A percentile compares a stretch with the other conserved stretches of the same genome.
Conservation (phyloP, 2,797 vertebrate species). For the Dryobates pubescens region DNA sequence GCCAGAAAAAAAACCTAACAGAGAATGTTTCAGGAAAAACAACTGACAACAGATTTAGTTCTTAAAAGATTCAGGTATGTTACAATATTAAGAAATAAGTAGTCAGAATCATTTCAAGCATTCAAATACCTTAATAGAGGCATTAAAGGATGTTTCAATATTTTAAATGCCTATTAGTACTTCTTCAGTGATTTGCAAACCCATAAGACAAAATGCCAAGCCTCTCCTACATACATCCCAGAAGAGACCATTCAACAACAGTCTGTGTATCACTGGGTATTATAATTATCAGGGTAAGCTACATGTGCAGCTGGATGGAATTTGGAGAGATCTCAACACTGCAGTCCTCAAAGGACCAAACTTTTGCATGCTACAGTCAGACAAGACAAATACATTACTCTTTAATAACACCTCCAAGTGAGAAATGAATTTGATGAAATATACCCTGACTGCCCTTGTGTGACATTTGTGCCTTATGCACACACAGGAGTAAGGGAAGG, state of each 20-base stretch:
- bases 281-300: not conserved
- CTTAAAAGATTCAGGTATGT: not conserved
- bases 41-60: not conserved
- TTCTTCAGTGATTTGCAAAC: not conserved
- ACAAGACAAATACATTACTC: not conserved
- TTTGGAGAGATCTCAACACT: not conserved
- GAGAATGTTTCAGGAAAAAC: not conserved
- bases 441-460: rapidly evolving
- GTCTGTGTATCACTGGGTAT: not conserved
- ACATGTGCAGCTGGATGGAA: not conserved
- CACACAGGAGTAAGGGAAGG: not conserved
- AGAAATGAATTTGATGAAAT: not conserved
- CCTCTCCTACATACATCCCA: not conserved
- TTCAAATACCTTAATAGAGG: not conserved
- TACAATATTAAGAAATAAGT: not conserved
- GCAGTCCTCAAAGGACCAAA: not conserved
- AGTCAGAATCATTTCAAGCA: not conserved
- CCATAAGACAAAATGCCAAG: not conserved
- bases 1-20: not conserved
- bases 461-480: not conserved
- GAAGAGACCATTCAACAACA: not conserved
- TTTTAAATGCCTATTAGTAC: not conserved
- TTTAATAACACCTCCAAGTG: not conserved
- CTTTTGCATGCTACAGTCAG: not conserved
- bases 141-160: not conserved